Percentiles rank a stretch among this genome's conserved stretches.
Evolutionary conservation across 1,140 invertebrate genomes (phyloP).

Genomic region (Calliphora vicina): DNA sequence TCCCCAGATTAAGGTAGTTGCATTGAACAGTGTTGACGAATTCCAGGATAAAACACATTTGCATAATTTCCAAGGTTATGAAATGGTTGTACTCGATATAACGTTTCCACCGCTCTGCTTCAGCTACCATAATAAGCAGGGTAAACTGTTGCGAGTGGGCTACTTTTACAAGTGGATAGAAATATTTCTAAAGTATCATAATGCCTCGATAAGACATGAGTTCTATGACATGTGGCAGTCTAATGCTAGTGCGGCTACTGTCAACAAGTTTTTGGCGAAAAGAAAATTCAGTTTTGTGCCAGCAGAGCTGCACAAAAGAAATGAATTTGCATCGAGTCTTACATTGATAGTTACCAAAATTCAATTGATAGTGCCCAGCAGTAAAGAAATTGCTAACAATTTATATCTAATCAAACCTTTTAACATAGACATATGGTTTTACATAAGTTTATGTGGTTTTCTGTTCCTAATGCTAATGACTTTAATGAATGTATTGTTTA

Average conservation of each 20-base stretch:
- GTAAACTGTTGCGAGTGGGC: background rate
- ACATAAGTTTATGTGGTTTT: background rate
- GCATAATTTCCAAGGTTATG: slow-evolving; percentile 4
- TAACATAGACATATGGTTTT: background rate
- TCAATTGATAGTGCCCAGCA: background rate
- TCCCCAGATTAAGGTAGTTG: background rate
- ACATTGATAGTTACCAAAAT: background rate
- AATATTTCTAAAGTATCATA: background rate
- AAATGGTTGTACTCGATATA: background rate
- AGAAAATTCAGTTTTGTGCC: background rate
- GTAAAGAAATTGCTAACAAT: background rate
- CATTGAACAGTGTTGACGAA: background rate
- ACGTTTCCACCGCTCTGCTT: background rate
- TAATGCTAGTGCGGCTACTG: background rate
- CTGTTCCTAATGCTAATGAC: background rate
- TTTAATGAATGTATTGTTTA: background rate
- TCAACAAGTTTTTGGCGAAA: background rate
- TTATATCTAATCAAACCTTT: background rate
- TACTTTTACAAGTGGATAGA: background rate
- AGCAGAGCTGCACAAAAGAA: background rate
- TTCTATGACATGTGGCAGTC: background rate
- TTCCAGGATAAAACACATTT: background rate
- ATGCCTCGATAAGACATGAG: background rate
- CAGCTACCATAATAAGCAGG: background rate
- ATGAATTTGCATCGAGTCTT: background rate